A percentile compares a stretch with the other conserved stretches of the same genome.
phyloP scores from a whole-genome alignment of 2,797 vertebrate genomes.

The Sebastiscus tertius region DNA sequence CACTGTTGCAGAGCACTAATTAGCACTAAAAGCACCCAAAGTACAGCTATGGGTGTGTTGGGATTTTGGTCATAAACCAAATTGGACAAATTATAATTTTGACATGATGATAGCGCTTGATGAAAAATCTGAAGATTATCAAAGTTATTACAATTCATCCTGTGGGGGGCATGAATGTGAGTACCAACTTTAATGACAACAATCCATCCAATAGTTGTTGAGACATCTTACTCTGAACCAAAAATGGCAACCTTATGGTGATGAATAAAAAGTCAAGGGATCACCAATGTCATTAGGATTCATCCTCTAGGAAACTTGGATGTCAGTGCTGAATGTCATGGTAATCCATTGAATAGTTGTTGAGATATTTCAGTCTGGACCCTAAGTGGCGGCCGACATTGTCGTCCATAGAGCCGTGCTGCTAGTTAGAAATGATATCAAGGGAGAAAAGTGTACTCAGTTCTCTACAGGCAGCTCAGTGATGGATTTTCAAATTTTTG shows the following conservation, averaged over 20 bases:
- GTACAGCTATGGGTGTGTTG: too few species aligned
- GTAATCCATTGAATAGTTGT: too few species aligned
- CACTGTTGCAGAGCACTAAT: too few species aligned
- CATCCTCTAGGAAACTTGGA: neutral
- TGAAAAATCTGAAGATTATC: neutral
- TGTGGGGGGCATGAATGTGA: neutral
- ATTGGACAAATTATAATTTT: neutral
- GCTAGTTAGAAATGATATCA: neutral
- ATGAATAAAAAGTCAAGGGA: neutral
- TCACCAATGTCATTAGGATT: neutral
- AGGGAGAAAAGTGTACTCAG: neutral
- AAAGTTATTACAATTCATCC: neutral
- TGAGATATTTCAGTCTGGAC: neutral
- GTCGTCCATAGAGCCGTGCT: neutral
- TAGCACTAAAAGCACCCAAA: too few species aligned
- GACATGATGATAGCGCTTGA: neutral
- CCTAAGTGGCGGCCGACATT: neutral
- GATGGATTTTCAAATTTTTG: slow-evolving; percentile 3
- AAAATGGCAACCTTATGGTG: neutral
- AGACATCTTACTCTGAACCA: neutral
- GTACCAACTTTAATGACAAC: neutral
- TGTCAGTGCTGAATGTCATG: neutral
- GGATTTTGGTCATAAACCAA: too few species aligned
- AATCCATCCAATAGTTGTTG: neutral
- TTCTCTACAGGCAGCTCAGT: neutral